Evolutionary conservation across 2,888 invertebrate genomes (phyloP), one percentile per base, ranked within the genome.

Genomic region (Thecophora atra): DNA sequence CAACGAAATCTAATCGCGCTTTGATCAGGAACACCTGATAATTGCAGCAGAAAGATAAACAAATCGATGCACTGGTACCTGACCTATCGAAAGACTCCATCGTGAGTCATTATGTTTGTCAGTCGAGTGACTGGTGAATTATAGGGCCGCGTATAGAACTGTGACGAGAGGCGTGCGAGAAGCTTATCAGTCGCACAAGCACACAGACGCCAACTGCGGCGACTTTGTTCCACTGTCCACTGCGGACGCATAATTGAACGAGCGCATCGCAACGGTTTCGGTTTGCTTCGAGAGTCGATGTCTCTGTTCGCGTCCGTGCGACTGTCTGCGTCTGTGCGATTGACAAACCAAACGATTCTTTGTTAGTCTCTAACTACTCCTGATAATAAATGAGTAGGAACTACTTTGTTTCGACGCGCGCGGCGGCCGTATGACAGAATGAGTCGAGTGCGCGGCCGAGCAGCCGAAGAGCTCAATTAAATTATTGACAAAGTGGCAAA

Each of bases 271-370:
- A 6, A n/a, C 7, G 19, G 6, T 54, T 7, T 54, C 7, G 19
- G 19, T 6, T 3, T 58, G 58, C 28, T 26, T 7, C 28, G 58
- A 21, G 58, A 7, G 58, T 7, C 58, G 24, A 28, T 54, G 58
- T 28, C 4, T 15, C 15, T 58, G 58, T 28, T 15, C 1, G 28
- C 47, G 47, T 5, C 47, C 21, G 13, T 17, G 28, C 3, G 3
- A 11, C 13, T 15, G 58, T 21, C 13, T 56, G 26, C 24, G 56
- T 1, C n/a, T 52, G 17, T 17, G 19, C 67, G 26, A 54, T 54
- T 54, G 67, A 67, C 67, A 67, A 67, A 54, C 54, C 67, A 54
- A 21, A 67, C 54, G 52, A 54, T 66, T 54, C 54, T 67, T 67
- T 54, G 67, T 37, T 54, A 67, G 67, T 56, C 24, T 58, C 24